Conservation (phyloP, 1,140 invertebrate species). For the Listronotus bonariensis region DNA sequence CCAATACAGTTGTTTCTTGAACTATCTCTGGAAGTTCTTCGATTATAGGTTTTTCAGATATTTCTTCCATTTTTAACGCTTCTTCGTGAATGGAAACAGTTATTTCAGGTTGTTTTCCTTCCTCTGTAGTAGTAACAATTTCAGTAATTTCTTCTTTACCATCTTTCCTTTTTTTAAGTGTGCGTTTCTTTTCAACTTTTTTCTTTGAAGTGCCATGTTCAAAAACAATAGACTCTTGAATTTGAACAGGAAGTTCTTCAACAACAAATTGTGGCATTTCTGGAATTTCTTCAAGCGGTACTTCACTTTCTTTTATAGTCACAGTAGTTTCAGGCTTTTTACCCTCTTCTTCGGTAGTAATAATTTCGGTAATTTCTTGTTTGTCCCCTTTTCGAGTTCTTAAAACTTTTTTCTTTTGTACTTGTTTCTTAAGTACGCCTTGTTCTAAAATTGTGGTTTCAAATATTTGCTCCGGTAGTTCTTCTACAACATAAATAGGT, state of each 20-base stretch:
- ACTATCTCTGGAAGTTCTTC: slow-evolving; percentile 36
- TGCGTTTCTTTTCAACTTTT: slow-evolving; percentile 44
- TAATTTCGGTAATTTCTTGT: slow-evolving; percentile 44
- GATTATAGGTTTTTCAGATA: slow-evolving; percentile 21
- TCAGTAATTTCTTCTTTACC: slow-evolving; percentile 56
- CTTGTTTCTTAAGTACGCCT: slow-evolving; percentile 42
- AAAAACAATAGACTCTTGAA: slow-evolving; percentile 46
- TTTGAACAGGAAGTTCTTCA: slow-evolving; percentile 49
- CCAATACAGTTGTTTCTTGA: slow-evolving; percentile 45
- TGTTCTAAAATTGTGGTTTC: slow-evolving; percentile 46
- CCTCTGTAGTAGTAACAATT: slow-evolving; percentile 57
- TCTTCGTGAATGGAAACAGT: too few relatives aligned
- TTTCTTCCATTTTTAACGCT: slow-evolving; percentile 38
- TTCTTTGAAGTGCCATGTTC: slow-evolving; percentile 41
- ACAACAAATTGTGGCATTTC: slow-evolving; percentile 31
- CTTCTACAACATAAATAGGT: slow-evolving; percentile 30
- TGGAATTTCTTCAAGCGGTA: slow-evolving; percentile 48
- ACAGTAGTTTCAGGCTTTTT: slow-evolving; percentile 53
- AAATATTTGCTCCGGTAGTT: slow-evolving; percentile 37
- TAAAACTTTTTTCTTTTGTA: slow-evolving; percentile 44
- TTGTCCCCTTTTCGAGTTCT: slow-evolving; percentile 44
- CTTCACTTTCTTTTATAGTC: slow-evolving; percentile 43
- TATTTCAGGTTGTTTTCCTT: slow-evolving; percentile 47
- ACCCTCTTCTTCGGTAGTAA: slow-evolving; percentile 49
- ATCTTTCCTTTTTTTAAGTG: slow-evolving; percentile 47